Evolutionary conservation across 2,113 vertebrate species (phyloP), one percentile per base, ranked within the genome.

Genomic region (Tamias sibiricus): DNA sequence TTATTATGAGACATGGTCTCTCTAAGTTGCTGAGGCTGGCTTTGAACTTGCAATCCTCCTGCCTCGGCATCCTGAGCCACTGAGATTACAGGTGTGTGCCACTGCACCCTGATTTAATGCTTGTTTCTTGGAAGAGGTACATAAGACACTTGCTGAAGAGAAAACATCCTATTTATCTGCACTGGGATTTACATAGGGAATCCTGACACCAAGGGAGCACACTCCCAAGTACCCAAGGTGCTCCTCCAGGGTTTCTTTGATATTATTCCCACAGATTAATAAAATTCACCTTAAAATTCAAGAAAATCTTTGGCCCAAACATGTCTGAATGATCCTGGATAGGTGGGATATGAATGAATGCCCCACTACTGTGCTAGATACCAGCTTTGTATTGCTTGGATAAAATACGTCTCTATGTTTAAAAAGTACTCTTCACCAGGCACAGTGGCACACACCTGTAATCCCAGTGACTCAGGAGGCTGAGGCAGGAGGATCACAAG

Each of bases 321-420:
- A 26, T 4, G 5, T 68, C 68, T 4, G 72, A 52, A 80, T 59
- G 26, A 37, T 44, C 32, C 49, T 12, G 35, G 28, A 57, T 8
- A 22, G 54, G 54, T 22, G 54, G 54, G 6, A 57, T 20, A 22
- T 57, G 54, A 22, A 22, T 57, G 54, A 8, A 57, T 22, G 47
- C 49, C 28, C 12, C 42, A 14, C 54, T 17, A 0, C 4, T 35
- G 57, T 9, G 7, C 2, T 44, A 19, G n/a, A 35, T 0, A 20
- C 32, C 74, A 35, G 79, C 3, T 7, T 12, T 40, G 19, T 12
- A 30, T 35, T 22, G 32, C 69, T 92, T 44, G 37, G 14, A 32
- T 26, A 54, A 5, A 14, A 54, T 20, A 35, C 66, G 30, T 54
- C 37, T 74, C 40, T 87, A 37, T 22, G 20, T 22, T 74, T 52